Conservation (phyloP, 2,113 vertebrate genomes). For the Stigmatopora nigra region DNA sequence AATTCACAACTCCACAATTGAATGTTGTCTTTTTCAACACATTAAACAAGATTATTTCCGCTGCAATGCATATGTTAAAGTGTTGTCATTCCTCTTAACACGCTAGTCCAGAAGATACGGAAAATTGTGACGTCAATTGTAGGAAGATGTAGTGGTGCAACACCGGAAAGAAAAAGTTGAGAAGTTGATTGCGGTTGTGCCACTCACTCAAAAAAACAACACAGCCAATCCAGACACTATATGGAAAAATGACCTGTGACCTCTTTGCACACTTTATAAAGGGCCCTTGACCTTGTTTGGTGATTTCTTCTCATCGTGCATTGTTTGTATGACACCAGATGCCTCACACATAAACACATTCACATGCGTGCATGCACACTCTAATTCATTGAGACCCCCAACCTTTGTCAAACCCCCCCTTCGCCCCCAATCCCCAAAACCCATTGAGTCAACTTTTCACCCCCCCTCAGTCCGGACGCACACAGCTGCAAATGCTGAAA, state of each 20-base stretch:
- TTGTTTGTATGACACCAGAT: conserved; percentile 55
- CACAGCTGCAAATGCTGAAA: conserved; percentile 99
- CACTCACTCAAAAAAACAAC: conserved; percentile 37
- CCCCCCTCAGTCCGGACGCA: conserved; percentile 81
- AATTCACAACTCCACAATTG: too few relatives aligned
- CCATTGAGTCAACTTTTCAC: conserved; percentile 94
- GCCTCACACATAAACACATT: conserved; percentile 31
- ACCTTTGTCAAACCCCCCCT: conserved; percentile 37
- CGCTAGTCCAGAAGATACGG: background rate
- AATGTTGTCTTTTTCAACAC: too few relatives aligned
- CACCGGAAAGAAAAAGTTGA: background rate
- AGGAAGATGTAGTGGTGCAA: background rate
- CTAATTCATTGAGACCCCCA: conserved; percentile 66
- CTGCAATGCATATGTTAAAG: too few relatives aligned
- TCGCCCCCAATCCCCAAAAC: conserved; percentile 50
- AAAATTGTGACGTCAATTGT: background rate
- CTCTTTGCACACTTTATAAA: conserved; percentile 37
- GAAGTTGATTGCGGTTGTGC: conserved; percentile 2
- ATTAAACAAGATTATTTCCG: too few relatives aligned
- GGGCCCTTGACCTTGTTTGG: conserved; percentile 66
- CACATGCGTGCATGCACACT: conserved; percentile 45
- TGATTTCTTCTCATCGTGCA: conserved; percentile 58
- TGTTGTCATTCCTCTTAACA: background rate
- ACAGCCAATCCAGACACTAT: conserved; percentile 28
- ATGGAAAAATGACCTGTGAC: conserved; percentile 38